Conservation (phyloP, 2,888 invertebrate genomes). For the Liopterus haemorrhoidalis region DNA sequence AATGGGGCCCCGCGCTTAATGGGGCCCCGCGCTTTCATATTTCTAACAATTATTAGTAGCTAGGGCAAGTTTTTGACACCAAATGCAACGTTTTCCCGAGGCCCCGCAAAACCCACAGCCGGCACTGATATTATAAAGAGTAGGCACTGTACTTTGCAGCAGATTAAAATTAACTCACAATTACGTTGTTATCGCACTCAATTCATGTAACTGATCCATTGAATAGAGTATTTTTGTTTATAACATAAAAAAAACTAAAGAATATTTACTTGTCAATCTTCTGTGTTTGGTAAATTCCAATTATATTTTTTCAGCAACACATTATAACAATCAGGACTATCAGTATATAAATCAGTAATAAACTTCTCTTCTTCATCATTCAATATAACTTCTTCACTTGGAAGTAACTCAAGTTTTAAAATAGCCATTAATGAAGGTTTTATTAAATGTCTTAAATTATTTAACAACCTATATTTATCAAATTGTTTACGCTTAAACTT, state of each 20-base stretch:
- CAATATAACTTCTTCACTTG: conserved; percentile 25
- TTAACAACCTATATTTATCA: conserved; percentile 32
- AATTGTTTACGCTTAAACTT: conserved; percentile 8
- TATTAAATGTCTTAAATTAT: conserved; percentile 35
- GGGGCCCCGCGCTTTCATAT: no score
- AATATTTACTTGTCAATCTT: conserved; percentile 1
- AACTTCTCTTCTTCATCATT: conserved; percentile 39
- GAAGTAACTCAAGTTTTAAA: conserved; percentile 29
- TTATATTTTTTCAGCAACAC: conserved; percentile 39
- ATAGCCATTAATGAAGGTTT: conserved; percentile 39
- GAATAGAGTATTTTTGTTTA: no score
- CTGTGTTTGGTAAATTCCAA: conserved; percentile 39
- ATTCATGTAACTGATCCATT: no score
- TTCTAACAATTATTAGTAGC: no score
- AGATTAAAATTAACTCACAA: no score
- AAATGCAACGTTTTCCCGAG: no score
- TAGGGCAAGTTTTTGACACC: no score
- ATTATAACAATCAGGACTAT: conserved; percentile 40
- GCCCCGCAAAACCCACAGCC: no score
- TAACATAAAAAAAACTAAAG: conserved; percentile 2
- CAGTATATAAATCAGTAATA: conserved; percentile 38
- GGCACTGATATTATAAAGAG: no score
- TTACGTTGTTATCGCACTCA: no score
- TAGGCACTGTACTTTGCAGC: no score
- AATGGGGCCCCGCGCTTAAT: no score